Evolutionary conservation across 2,797 vertebrate genomes (phyloP), one percentile per base, ranked within the genome.

Genomic region (Sternarchorhynchus goeldii): DNA sequence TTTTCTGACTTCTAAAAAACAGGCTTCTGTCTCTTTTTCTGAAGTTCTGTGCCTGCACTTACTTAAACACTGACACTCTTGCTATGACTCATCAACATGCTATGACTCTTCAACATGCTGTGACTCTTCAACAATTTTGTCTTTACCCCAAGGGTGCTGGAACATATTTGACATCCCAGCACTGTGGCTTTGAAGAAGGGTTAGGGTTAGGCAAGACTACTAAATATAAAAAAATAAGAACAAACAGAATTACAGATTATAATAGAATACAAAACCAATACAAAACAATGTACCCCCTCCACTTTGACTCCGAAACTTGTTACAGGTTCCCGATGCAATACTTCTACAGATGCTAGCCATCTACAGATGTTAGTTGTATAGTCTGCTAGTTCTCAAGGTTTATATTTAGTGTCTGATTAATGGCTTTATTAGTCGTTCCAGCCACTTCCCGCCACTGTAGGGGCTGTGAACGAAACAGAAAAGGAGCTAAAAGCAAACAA

Each of bases 401-500:
- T 57, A 67, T 31, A 12, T 53, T 67, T 58, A 66, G 41, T 58
- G 74, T 79, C 69, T 83, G 81, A 79, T 79, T 56, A 83, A 73
- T 74, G 45, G 53, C 77, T 73, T 80, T 80, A 83, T 70, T 71
- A 77, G 77, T 77, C 78, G 77, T 73, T 57, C n/a, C 62, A 66
- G 56, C 20, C 59, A 77, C 69, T 73, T 41, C 21, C 63, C 62
- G 36, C 53, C 53, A 84, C 86, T 85, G 83, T 81, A 2, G 2
- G 78, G 77, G 79, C 70, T 80, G 25, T 67, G 77, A 82, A 86
- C 81, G 86, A 84, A 83, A 79, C 78, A 81, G 84, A 88, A 79
- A 84, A 85, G 86, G 80, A 83, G 87, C 82, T 81, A 87, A 84
- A 83, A 75, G 36, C 64, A 81, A 78, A 50, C 8, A 50, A 14